Base-by-base conservation (phyloP, 2,113 vertebrate species). In the Bungarus multicinctus region DNA sequence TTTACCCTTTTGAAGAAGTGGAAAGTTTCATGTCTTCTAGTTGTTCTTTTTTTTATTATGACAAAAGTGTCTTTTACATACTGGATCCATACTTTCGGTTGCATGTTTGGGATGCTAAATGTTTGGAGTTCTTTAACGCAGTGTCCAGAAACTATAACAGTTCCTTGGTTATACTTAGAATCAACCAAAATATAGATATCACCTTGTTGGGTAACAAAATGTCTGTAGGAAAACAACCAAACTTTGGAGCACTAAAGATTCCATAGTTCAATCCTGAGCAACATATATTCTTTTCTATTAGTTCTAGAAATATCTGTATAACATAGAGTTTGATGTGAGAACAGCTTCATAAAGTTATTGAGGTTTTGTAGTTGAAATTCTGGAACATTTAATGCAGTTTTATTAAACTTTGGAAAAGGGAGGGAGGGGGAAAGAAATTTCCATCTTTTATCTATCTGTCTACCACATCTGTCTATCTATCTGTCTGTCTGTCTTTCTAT, bases 331-430 rank as follows among this genome's bases (percentile, higher is more conserved):
- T 20, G 52, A 52, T 43, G 11, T 45, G 85, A 45, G 34, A 54
- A 91, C 30, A 74, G 12, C 5, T 39, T 81, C 22, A 39, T 5
- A 25, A 54, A 18, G 12, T 27, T 6, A 4, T 45, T 85, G 85
- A 43, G n/a, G 10, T 34, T 54, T 91, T 85, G 90, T 50, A 54
- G 20, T 22, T 81, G 50, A 91, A 54, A 85, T 95, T 93, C 91
- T 90, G 94, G 94, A 89, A 39, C 87, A 39, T 89, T 96, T 94
- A 93, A 92, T 89, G 94, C 89, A 88, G 94, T 93, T 94, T 94
- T 96, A 93, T 60, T 94, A 91, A 87, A 69, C 60, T 85, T 92
- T 94, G 94, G 94, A 95, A 96, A 93, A 14, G 30, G 27, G 60
- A 64, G 57, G 57, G 57, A 58, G 27, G 27, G 27, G 30, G 27